phyloP scores from a whole-genome alignment of 2,888 invertebrate species.

The Zelleria hepariella region DNA sequence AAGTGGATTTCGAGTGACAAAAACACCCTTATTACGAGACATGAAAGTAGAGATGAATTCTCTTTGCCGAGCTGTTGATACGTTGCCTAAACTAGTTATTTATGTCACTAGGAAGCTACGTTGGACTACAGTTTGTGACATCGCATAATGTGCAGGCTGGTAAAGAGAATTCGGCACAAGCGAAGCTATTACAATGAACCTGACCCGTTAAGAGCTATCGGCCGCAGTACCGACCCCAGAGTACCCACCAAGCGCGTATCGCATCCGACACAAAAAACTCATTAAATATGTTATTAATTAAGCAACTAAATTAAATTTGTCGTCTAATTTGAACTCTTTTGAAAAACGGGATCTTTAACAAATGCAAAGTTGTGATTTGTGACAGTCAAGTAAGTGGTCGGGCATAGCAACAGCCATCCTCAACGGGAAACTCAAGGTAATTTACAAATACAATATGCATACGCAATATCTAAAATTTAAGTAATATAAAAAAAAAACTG shows the following conservation, averaged over 20 bases:
- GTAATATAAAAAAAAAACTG: conserved; percentile 59
- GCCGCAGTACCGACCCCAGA: conserved; percentile 29
- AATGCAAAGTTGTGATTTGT: conserved; percentile 66
- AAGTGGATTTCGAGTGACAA: conserved; percentile 36
- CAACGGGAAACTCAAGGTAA: conserved; percentile 61
- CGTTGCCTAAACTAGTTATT: neutral
- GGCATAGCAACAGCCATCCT: conserved; percentile 52
- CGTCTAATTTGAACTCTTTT: conserved; percentile 48
- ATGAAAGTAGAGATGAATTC: neutral
- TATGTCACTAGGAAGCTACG: neutral
- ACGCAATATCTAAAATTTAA: conserved; percentile 59
- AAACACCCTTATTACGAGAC: neutral
- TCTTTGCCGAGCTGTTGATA: neutral
- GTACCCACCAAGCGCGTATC: conserved; percentile 50
- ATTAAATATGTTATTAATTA: conserved; percentile 34
- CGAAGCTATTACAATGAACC: neutral
- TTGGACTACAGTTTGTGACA: neutral
- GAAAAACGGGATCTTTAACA: conserved; percentile 38
- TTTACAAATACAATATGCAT: conserved; percentile 47
- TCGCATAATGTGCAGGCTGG: neutral
- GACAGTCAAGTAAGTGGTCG: conserved; percentile 63
- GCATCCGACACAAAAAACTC: conserved; percentile 42
- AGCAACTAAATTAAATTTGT: conserved; percentile 50
- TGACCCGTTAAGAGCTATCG: conserved; percentile 16
- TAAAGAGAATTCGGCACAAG: neutral